Base-by-base conservation (phyloP, 2,888 invertebrate species). In the Apeira syringaria region DNA sequence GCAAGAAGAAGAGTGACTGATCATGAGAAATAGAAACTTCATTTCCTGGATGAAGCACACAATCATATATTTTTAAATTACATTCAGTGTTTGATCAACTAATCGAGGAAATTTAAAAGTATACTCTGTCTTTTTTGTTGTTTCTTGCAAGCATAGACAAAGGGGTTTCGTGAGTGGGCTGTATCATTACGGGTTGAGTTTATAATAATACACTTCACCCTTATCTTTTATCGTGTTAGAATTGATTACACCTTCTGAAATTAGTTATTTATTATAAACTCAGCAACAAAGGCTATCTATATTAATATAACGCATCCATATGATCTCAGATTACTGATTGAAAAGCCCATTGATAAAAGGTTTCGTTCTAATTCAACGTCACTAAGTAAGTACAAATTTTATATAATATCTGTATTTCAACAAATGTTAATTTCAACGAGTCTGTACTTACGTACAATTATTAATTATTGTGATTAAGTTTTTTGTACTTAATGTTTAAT, bases 141-240 rank as follows among this genome's bases (percentile, higher is more conserved):
- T 24, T 25, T 29, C 59, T 64, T 46, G 34, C 46, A 34, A 61
- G 41, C 61, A 66, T 63, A 60, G 65, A 57, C 61, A 58, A 20
- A 56, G 31, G 22, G 10, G 31, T 38, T 25, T 26, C 20, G 36
- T 39, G 41, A 48, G 38, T 47, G 15, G 24, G 5, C 33, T 48
- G 26, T 35, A 27, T 38, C 40, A 18, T 7, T 40, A 36, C 50
- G 50, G 54, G 52, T 44, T 55, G 45, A 42, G 33, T 55, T 52
- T 52, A 34, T 55, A 44, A 43, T 30, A 47, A 32, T 6, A 20
- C 15, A 7, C 20, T 22, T 24, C 7, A 7, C 20, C 5, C 7
- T 7, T 15, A 15, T 4, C 4, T 15, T 15, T 3, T 4, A 15
- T 15, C 15, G 4, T 2, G 15, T 3, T 3, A 15, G 3, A 2